These are phyloP conservation scores for Scortum barcoo DNA, from an alignment of 2,113 vertebrate species.

Conservation along the genomic window DNA sequence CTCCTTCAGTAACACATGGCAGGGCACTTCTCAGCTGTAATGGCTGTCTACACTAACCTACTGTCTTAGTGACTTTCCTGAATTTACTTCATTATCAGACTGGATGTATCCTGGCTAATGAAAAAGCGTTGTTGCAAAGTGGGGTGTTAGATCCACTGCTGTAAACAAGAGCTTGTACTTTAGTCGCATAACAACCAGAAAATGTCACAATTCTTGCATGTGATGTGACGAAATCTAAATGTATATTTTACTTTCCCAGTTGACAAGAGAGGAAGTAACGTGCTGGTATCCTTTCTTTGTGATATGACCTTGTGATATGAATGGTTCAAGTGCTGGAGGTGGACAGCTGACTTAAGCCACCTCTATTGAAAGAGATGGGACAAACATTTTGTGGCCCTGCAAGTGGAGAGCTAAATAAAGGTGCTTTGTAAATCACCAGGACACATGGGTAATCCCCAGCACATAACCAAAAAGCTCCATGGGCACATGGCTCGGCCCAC, in stretches of 20 bases:
- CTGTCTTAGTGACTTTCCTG: slow-evolving; percentile 34
- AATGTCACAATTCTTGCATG: not conserved
- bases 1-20: slow-evolving; percentile 86
- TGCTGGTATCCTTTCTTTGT: slow-evolving; percentile 4
- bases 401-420: slow-evolving; percentile 81
- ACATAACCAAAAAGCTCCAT: slow-evolving; percentile 63
- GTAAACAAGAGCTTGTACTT: slow-evolving; percentile 3
- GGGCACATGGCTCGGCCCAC: slow-evolving; percentile 75
- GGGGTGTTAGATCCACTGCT: not conserved
- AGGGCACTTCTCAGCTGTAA: slow-evolving; percentile 52
- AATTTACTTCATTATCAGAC: slow-evolving; percentile 7
- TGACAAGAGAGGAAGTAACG: not conserved
- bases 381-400: slow-evolving; percentile 54
- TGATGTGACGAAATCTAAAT: not conserved
- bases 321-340: slow-evolving; percentile 14
- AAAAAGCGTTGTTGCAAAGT: slow-evolving; percentile 22
- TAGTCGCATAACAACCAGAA: not conserved
- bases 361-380: slow-evolving; percentile 30
- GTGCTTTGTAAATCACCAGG: slow-evolving; percentile 80
- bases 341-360: slow-evolving; percentile 34
- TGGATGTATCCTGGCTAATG: slow-evolving; percentile 1
- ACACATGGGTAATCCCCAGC: slow-evolving; percentile 79
- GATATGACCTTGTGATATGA: slow-evolving; percentile 26
- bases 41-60: slow-evolving; percentile 45
- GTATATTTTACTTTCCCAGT: not conserved